phyloP scores from a whole-genome alignment of 1,140 invertebrate species.

The Carposina sasakii region DNA sequence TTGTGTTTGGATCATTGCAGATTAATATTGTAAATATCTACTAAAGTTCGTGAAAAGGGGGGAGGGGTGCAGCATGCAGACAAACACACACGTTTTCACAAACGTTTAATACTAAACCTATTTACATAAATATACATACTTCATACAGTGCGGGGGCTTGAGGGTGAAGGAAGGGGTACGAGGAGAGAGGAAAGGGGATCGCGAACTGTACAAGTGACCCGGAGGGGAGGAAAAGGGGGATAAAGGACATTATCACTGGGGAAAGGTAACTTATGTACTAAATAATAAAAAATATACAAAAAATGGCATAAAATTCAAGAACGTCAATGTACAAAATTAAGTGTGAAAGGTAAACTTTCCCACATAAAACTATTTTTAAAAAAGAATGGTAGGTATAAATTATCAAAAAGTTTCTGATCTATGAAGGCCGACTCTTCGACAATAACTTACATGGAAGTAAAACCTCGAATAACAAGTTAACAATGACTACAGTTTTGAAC shows the following conservation, averaged over 20 bases:
- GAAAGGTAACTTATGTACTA: no score
- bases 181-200: constrained; percentile 18
- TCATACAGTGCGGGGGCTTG: constrained; percentile 20
- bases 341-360: no score
- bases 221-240: neutral
- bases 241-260: neutral
- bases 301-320: no score
- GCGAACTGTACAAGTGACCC: constrained; percentile 41
- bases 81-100: constrained; percentile 45
- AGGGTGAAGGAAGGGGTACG: constrained; percentile 15
- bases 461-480: no score
- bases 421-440: no score
- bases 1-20: neutral
- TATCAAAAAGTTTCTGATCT: no score
- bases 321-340: no score
- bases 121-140: constrained; percentile 69
- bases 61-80: constrained; percentile 27
- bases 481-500: no score
- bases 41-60: neutral
- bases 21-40: neutral
- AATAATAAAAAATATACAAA: no score
- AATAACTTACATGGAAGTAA: no score
- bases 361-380: no score
- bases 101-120: constrained; percentile 65
- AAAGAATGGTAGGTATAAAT: no score